phyloP scores from a whole-genome alignment of 2,888 invertebrate genomes.

The Yponomeuta plumbellus region DNA sequence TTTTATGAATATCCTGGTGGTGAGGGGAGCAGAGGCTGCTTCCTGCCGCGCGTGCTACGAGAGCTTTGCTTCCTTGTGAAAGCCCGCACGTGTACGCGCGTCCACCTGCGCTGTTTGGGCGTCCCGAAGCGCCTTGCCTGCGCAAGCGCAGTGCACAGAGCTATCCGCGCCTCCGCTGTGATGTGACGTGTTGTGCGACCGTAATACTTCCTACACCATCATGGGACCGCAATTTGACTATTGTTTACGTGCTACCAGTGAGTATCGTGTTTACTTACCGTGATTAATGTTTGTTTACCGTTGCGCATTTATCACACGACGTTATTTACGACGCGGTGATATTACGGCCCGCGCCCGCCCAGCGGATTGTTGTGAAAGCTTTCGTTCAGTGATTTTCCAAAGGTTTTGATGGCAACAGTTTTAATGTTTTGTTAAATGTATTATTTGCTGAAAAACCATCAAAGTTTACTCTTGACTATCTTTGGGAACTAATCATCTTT shows the following conservation, averaged over 20 bases:
- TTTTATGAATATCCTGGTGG: constrained; percentile 18
- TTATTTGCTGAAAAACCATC: background rate
- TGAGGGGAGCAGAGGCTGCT: constrained; percentile 44
- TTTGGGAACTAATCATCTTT: background rate
- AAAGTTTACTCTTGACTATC: too few species aligned
- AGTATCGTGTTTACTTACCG: constrained; percentile 34
- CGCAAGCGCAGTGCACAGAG: constrained; percentile 46
- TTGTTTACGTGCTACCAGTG: constrained; percentile 68
- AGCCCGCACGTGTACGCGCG: constrained; percentile 59
- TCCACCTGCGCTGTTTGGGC: constrained; percentile 62
- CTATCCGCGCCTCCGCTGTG: constrained; percentile 58
- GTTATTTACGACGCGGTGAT: constrained; percentile 18
- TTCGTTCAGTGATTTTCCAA: constrained; percentile 28
- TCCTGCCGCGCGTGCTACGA: constrained; percentile 39
- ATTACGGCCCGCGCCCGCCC: constrained; percentile 24
- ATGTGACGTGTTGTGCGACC: constrained; percentile 62
- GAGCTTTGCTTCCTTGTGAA: constrained; percentile 52
- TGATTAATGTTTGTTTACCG: constrained; percentile 17
- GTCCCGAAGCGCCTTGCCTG: constrained; percentile 30
- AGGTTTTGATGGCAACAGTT: constrained; percentile 14
- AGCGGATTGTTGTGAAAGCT: constrained; percentile 28
- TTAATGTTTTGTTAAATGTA: background rate
- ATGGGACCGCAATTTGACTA: constrained; percentile 74
- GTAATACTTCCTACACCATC: constrained; percentile 22
- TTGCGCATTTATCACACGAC: background rate